Evolutionary conservation across 1,140 invertebrate genomes (phyloP), one percentile per base, ranked within the genome.

Genomic region (Bilobella aurantiaca): DNA sequence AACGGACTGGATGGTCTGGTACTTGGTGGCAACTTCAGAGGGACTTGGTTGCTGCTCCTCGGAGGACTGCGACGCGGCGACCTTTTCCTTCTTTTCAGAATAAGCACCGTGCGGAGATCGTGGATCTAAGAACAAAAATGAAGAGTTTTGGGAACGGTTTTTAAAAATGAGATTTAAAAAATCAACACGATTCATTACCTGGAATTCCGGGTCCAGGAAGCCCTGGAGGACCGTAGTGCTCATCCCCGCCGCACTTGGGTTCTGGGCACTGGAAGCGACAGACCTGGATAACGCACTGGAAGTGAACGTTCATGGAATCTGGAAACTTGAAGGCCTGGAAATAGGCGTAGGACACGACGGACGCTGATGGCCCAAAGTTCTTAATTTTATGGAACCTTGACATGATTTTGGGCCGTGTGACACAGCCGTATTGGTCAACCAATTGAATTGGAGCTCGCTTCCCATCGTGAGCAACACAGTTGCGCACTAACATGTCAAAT

Each of bases 271-370:
- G 90, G 77, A 92, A 91, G 65, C 91, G 83, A 73, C 92, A 96
- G 1, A 95, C 91, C 81, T 96, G 92, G 71, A 96, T 95, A 1
- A 93, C 90, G 75, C 92, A 95, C 77, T 96, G 93, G 86, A 96
- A 96, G 81, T 94, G 92, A 1, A 96, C 91, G 75, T 95, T 93
- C 92, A 95, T 95, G 14, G 90, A 93, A 76, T 96, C 92, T 0
- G 92, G 92, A 85, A 96, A 96, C 78, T 96, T 95, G 80, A 95
- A 96, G 0, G 92, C 92, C 79, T 93, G 90, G 87, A 96, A 96
- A 79, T 95, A 93, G 1, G 93, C 92, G 74, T 93, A 96, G 58
- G 90, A 91, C 1, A 96, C 89, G 0, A 95, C 93, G 0, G 90
- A 93, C 3, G 93, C 93, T 29, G 89, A 91, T 0, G 90, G 88